phyloP scores from a whole-genome alignment of 2,113 vertebrate genomes.

The cat (Felis catus) region DNA sequence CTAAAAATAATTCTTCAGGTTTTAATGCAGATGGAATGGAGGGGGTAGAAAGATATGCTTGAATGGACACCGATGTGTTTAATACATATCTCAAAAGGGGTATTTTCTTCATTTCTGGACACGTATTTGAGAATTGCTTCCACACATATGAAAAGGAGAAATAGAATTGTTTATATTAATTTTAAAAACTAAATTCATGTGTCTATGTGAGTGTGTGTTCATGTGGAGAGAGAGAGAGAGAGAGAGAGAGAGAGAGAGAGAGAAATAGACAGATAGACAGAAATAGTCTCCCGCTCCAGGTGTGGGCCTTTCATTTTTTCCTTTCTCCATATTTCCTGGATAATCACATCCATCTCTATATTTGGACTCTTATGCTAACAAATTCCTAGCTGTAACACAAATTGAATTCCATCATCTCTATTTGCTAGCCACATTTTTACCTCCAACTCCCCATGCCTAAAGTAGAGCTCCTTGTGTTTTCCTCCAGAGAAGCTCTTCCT shows the following conservation, averaged over 20 bases:
- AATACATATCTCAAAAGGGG: not conserved
- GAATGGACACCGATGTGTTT: not conserved
- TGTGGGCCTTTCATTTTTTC: not conserved
- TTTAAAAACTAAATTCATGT: not conserved
- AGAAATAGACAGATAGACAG: not conserved
- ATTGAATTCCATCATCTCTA: not conserved
- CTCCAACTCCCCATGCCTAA: not conserved
- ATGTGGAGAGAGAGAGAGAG: not conserved
- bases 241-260: not conserved
- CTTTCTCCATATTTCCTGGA: constrained; percentile 5
- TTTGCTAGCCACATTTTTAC: not conserved
- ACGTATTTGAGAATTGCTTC: not conserved
- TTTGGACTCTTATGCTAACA: not conserved
- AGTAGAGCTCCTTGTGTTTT: not conserved
- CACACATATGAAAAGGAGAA: not conserved
- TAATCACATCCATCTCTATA: not conserved
- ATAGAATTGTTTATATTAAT: not conserved
- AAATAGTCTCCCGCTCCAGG: not conserved
- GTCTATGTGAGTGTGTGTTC: not conserved
- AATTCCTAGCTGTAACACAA: not conserved
- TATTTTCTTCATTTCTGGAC: not conserved
- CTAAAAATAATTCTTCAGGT: not conserved
- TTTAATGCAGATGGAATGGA: not conserved
- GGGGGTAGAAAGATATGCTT: not conserved
- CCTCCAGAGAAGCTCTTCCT: not conserved